These are phyloP conservation scores for Phaetusa simplex DNA, from an alignment of 2,113 vertebrate genomes.

Conservation along the genomic window DNA sequence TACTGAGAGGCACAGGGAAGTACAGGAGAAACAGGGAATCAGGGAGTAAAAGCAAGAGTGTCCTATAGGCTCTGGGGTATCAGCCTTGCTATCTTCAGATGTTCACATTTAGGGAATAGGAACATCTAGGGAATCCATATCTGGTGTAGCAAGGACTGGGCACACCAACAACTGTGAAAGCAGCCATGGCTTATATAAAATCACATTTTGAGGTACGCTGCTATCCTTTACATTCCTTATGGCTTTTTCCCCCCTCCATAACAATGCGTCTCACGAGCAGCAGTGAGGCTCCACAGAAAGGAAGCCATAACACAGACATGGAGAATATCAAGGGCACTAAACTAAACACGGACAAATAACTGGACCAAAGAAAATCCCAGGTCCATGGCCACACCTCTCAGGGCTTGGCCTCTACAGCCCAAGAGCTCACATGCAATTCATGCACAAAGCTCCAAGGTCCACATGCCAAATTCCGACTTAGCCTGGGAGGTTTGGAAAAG, in stretches of 20 bases:
- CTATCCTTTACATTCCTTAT: background rate
- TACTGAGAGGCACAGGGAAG: background rate
- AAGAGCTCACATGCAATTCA: slow-evolving; percentile 48
- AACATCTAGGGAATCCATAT: background rate
- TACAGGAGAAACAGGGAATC: background rate
- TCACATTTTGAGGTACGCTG: background rate
- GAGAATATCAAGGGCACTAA: background rate
- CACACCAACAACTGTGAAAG: background rate
- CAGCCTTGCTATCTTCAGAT: background rate
- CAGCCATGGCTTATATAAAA: background rate
- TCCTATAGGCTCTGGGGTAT: background rate
- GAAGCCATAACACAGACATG: background rate
- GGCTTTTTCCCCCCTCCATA: background rate
- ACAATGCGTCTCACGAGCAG: background rate
- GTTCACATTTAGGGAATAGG: background rate
- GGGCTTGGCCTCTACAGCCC: background rate
- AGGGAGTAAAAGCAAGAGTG: background rate
- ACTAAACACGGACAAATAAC: background rate
- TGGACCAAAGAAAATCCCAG: background rate
- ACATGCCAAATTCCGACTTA: slow-evolving; percentile 36
- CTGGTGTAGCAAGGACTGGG: background rate
- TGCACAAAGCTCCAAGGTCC: slow-evolving; percentile 34
- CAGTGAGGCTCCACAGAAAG: background rate
- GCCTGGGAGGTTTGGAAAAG: slow-evolving; percentile 39
- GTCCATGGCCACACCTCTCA: background rate